These are phyloP conservation scores for Itoplectis maculator DNA, from an alignment of 2,888 invertebrate species.

Conservation along the genomic window DNA sequence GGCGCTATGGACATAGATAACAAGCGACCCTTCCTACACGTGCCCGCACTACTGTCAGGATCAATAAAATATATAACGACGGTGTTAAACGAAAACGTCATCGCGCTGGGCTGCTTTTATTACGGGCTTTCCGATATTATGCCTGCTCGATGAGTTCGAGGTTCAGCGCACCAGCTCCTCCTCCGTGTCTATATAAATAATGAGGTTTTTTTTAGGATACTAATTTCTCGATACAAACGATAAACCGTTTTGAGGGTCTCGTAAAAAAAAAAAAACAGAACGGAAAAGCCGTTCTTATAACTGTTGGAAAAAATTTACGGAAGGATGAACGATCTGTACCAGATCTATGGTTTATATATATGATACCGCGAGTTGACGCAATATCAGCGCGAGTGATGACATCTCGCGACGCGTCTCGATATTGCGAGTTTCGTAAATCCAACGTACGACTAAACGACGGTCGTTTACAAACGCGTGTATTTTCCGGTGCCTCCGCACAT, in stretches of 20 bases:
- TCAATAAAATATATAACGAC: slow-evolving; percentile 29
- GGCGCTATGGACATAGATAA: not conserved
- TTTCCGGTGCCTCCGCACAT: not conserved
- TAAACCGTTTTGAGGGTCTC: too few relatives aligned
- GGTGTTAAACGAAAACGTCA: slow-evolving; percentile 38
- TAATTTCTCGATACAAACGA: too few relatives aligned
- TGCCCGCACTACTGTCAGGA: not conserved
- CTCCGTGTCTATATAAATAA: not conserved
- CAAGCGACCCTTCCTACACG: not conserved
- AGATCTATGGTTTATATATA: not conserved
- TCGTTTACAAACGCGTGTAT: slow-evolving; percentile 28
- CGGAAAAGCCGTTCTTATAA: too few relatives aligned
- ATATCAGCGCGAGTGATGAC: slow-evolving; percentile 31
- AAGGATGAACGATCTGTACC: slow-evolving; percentile 6
- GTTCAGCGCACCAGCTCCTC: not conserved
- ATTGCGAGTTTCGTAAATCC: slow-evolving; percentile 52
- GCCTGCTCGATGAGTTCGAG: not conserved
- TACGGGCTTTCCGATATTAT: slow-evolving; percentile 4
- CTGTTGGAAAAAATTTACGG: slow-evolving; percentile 10
- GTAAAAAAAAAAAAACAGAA: too few relatives aligned
- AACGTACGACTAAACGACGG: slow-evolving; percentile 37
- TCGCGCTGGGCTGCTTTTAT: slow-evolving; percentile 40
- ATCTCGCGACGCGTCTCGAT: slow-evolving; percentile 23
- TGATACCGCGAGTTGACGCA: slow-evolving; percentile 6
- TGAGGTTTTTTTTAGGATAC: too few relatives aligned